phyloP scores from a whole-genome alignment of 1,140 invertebrate genomes.

The Drosophila murphyi region DNA sequence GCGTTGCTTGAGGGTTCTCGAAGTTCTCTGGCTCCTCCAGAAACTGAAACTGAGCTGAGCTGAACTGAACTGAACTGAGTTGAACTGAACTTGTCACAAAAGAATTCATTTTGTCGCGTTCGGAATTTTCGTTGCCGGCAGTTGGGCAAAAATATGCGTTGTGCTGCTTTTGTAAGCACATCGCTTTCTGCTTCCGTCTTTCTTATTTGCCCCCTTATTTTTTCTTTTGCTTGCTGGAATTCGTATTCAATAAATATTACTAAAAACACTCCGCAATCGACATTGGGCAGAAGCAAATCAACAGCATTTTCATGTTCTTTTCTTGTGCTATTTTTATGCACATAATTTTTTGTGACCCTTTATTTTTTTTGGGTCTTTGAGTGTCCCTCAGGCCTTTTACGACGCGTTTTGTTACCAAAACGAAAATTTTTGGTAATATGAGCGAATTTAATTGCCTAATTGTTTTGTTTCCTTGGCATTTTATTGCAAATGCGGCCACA shows the following conservation, averaged over 20 bases:
- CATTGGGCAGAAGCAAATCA: conserved; percentile 33
- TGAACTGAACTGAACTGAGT: conserved; percentile 47
- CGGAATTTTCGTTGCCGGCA: conserved; percentile 58
- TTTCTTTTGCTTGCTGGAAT: conserved; percentile 55
- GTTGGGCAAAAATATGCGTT: conserved; percentile 56
- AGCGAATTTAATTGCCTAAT: conserved; percentile 80
- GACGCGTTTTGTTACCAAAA: conserved; percentile 80
- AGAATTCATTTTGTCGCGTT: conserved; percentile 79
- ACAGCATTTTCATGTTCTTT: conserved; percentile 56
- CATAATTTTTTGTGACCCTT: conserved; percentile 33
- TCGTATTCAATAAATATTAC: conserved; percentile 82
- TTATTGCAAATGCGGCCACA: conserved; percentile 62
- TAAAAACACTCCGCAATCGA: conserved; percentile 72
- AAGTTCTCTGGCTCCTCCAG: conserved; percentile 12
- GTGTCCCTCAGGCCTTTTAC: conserved; percentile 54
- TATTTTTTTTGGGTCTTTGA: neutral
- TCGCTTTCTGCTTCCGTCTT: conserved; percentile 29
- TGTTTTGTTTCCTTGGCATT: conserved; percentile 74
- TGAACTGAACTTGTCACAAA: conserved; percentile 70
- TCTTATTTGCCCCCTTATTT: conserved; percentile 6
- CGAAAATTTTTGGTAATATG: conserved; percentile 78
- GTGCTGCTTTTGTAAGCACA: conserved; percentile 59
- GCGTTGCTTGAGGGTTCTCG: conserved; percentile 15
- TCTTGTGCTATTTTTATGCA: conserved; percentile 63
- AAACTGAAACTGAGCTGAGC: conserved; percentile 29